Base-by-base conservation (phyloP, 2,113 vertebrate species). In the Seriola rivoliana region DNA sequence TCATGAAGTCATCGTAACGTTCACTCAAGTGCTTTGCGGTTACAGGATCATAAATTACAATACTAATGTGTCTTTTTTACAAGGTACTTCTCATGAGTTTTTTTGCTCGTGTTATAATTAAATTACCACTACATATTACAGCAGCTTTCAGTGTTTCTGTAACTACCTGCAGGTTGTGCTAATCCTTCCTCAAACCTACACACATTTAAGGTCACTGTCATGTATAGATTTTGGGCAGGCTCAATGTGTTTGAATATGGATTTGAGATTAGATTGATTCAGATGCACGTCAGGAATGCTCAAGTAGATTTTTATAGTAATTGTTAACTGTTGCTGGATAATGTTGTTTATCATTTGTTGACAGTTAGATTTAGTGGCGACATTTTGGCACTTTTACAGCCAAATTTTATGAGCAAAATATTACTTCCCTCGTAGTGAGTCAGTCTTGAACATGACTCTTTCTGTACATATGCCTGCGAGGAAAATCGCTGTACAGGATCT, bases 401-500 rank as follows among this genome's bases (percentile, higher is more conserved):
- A 1, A 38, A 38, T 69, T 68, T 78, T 59, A 74, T 59, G 46
- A 25, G 42, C 66, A 29, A 0, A 55, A 55, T 58, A 29, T 81
- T 54, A 68, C 42, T 84, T 52, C 21, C 52, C 55, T 58, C 1
- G 1, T 12, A 50, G 40, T 78, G 76, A 80, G 19, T 88, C 62
- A 66, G 32, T 57, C 58, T 72, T 36, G 6, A 54, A 42, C 65
- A 10, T 36, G 21, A 57, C 36, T 75, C 42, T 70, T 64, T 60
- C 12, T 58, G 17, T 66, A 12, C 59, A 0, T 44, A 54, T 71
- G 60, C n/a, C 44, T 82, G 34, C 14, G 16, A 63, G 54, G 16
- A 48, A 42, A 48, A 64, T 80, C 1, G 12, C 77, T 78, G 57
- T 74, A 40, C 38, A 78, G 58, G 70, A 32, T 87, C 65, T 40